Percentiles rank a stretch among this genome's conserved stretches.
phyloP scores from a whole-genome alignment of 23 tunicate species.

The Trididemnum miniatum region DNA sequence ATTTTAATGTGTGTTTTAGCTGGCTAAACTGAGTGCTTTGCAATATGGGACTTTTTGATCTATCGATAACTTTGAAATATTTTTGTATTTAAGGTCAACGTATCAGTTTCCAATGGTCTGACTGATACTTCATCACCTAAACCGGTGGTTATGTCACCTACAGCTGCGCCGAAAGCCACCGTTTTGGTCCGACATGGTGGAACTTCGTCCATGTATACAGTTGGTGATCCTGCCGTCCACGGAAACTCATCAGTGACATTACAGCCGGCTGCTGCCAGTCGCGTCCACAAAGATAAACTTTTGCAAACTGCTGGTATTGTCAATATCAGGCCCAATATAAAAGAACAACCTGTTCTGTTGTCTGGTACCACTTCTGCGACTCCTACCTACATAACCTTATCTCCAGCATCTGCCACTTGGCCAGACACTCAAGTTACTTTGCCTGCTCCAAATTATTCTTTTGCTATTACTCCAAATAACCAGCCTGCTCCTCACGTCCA shows the following conservation, averaged over 20 bases:
- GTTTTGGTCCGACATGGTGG: conserved; percentile 9
- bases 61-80: no score
- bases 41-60: no score
- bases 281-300: not conserved
- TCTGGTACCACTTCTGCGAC: not conserved
- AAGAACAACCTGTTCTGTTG: conserved; percentile 1
- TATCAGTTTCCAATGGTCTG: no score
- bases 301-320: not conserved
- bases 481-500: conserved; percentile 23
- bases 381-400: conserved; percentile 36
- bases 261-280: not conserved
- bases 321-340: not conserved
- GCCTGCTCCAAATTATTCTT: conserved; percentile 7
- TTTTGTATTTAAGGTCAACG: no score
- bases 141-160: not conserved
- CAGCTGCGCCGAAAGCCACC: not conserved
- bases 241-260: not conserved
- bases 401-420: conserved; percentile 19
- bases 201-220: not conserved
- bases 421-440: not conserved
- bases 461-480: conserved; percentile 1
- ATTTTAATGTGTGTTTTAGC: no score
- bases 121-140: not conserved
- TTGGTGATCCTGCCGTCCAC: not conserved
- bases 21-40: no score